phyloP scores from a whole-genome alignment of 2,888 invertebrate genomes.

The Lagria hirta region DNA sequence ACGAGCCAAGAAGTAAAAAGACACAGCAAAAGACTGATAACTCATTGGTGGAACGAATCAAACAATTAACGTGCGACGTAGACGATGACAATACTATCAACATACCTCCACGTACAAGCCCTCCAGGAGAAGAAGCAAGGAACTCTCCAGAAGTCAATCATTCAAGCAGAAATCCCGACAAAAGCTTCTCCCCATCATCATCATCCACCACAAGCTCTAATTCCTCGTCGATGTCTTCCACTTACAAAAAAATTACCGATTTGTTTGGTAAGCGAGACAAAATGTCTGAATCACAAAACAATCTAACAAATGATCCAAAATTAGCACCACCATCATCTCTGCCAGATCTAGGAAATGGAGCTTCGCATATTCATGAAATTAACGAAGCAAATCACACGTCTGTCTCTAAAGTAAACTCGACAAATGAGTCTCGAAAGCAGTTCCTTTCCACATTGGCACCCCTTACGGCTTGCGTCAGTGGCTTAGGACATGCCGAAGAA shows the following conservation, averaged over 20 bases:
- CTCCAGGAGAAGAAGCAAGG: constrained; percentile 66
- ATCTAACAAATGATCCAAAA: constrained; percentile 34
- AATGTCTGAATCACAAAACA: constrained; percentile 44
- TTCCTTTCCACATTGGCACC: constrained; percentile 79
- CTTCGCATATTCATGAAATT: constrained; percentile 46
- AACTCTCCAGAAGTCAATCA: constrained; percentile 43
- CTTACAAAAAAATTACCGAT: constrained; percentile 66
- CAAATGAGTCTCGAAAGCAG: constrained; percentile 69
- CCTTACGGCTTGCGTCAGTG: constrained; percentile 70
- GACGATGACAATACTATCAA: constrained; percentile 60
- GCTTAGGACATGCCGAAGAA: constrained; percentile 59
- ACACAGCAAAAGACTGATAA: constrained; percentile 65
- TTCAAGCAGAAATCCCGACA: constrained; percentile 52
- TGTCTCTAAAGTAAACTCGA: constrained; percentile 50
- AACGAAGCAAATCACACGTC: constrained; percentile 48
- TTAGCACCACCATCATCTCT: constrained; percentile 32
- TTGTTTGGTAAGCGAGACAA: constrained; percentile 57
- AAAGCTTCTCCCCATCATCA: constrained; percentile 62
- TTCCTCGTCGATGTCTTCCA: constrained; percentile 62
- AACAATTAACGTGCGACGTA: constrained; percentile 81
- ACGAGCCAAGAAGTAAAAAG: constrained; percentile 54
- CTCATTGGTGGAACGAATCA: constrained; percentile 82
- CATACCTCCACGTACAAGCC: constrained; percentile 62
- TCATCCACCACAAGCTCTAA: constrained; percentile 61
- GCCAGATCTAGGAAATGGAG: constrained; percentile 61